Percentiles rank a stretch among this genome's conserved stretches.
Conservation (phyloP, 2,113 vertebrate genomes). For the Morone chrysops region DNA sequence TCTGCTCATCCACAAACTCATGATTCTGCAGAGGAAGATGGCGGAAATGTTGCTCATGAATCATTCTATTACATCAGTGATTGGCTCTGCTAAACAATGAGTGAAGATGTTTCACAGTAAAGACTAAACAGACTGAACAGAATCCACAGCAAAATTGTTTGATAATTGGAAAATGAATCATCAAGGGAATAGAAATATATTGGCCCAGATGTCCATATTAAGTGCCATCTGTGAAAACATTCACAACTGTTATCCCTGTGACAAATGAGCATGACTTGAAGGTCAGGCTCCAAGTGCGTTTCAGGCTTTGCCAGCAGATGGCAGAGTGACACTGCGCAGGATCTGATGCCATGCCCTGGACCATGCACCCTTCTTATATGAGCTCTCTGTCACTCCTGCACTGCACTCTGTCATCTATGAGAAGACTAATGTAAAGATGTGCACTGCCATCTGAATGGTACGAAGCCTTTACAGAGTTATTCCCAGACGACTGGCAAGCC, state of each 20-base stretch:
- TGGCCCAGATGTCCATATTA: conserved; percentile 79
- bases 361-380: conserved; percentile 16
- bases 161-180: conserved; percentile 74
- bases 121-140: conserved; percentile 65
- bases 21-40: conserved; percentile 88
- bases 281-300: conserved; percentile 60
- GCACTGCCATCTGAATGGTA: conserved; percentile 34
- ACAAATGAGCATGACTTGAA: conserved; percentile 77
- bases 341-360: conserved; percentile 11
- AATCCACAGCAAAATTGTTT: conserved; percentile 61
- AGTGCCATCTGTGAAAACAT: conserved; percentile 79
- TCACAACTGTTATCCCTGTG: conserved; percentile 73
- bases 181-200: conserved; percentile 73
- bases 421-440: conserved; percentile 49
- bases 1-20: conserved; percentile 97
- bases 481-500: conserved; percentile 26
- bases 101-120: conserved; percentile 65
- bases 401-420: conserved; percentile 25
- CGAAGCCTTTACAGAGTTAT: conserved; percentile 39
- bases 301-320: conserved; percentile 71
- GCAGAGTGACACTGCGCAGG: conserved; percentile 57
- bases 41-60: conserved; percentile 29
- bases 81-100: conserved; percentile 57
- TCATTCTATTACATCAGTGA: conserved; percentile 55
- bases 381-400: conserved; percentile 18